A percentile compares a stretch with the other conserved stretches of the same genome.
These are phyloP conservation scores for Ameiurus melas DNA, from an alignment of 2,113 vertebrate genomes.

Conservation along the genomic window DNA sequence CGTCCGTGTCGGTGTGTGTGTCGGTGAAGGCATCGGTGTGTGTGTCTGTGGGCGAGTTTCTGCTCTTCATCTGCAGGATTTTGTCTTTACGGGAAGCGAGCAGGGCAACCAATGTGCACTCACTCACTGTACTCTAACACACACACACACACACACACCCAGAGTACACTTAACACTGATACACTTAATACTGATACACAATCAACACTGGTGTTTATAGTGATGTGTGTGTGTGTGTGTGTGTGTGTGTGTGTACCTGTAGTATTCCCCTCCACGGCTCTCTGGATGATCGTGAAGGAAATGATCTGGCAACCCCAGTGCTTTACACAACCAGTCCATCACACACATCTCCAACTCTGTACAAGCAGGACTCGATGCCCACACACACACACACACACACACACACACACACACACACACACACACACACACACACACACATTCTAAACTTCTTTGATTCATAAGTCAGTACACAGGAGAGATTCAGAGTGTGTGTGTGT, in stretches of 20 bases:
- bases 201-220: neutral
- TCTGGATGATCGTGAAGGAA: constrained; percentile 86
- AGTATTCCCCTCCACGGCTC: constrained; percentile 89
- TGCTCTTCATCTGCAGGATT: constrained; percentile 79
- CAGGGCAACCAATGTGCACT: constrained; percentile 88
- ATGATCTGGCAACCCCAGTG: constrained; percentile 86
- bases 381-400: constrained; percentile 47
- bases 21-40: constrained; percentile 65
- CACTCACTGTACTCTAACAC: constrained; percentile 88
- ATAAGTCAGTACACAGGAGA: neutral
- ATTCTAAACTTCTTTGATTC: neutral
- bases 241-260: constrained; percentile 75
- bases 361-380: constrained; percentile 95
- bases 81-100: constrained; percentile 89
- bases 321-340: constrained; percentile 96
- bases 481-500: neutral
- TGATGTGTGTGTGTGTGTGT: neutral
- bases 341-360: constrained; percentile 96
- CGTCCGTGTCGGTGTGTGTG: constrained; percentile 74
- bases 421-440: constrained; percentile 33
- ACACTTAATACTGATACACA: constrained; percentile 83
- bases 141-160: constrained; percentile 46
- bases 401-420: constrained; percentile 33
- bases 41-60: constrained; percentile 63
- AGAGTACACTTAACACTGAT: constrained; percentile 74